These are phyloP conservation scores for Ophraella communa DNA, from an alignment of 2,888 invertebrate genomes.

Conservation along the genomic window DNA sequence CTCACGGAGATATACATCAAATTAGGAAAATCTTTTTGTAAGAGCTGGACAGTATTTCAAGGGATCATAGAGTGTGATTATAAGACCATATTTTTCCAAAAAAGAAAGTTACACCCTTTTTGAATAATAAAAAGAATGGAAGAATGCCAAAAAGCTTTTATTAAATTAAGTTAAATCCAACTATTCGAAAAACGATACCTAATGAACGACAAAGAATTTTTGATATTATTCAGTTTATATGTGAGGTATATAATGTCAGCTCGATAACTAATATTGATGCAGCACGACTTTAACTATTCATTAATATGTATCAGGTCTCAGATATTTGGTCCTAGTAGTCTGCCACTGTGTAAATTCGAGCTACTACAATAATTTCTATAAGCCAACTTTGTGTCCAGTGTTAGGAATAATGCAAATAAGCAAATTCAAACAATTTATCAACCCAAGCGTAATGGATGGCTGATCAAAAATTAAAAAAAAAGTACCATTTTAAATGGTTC, in stretches of 20 bases:
- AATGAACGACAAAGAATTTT: not conserved
- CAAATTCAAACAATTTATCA: constrained; percentile 12
- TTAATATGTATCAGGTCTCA: constrained; percentile 15
- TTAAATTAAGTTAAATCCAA: constrained; percentile 24
- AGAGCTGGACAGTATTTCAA: too few relatives aligned
- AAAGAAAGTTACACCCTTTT: constrained; percentile 21
- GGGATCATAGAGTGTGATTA: constrained; percentile 21
- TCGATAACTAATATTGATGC: constrained; percentile 39
- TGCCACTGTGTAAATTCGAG: constrained; percentile 22
- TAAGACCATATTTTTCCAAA: constrained; percentile 30
- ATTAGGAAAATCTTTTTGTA: too few relatives aligned
- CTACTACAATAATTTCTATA: constrained; percentile 19
- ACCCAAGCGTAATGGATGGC: constrained; percentile 16
- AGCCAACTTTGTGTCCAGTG: constrained; percentile 18
- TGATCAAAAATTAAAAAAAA: too few relatives aligned
- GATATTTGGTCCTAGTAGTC: constrained; percentile 29
- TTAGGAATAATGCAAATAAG: constrained; percentile 19
- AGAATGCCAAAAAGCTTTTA: constrained; percentile 29
- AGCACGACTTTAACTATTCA: constrained; percentile 28
- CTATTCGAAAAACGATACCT: constrained; percentile 12
- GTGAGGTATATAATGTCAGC: constrained; percentile 37
- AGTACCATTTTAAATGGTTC: too few relatives aligned
- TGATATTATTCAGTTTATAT: not conserved
- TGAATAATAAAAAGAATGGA: constrained; percentile 20
- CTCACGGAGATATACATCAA: too few relatives aligned